A percentile compares a stretch with the other conserved stretches of the same genome.
These are phyloP conservation scores for Thymelicus lineola DNA, from an alignment of 2,888 invertebrate species.

Conservation along the genomic window DNA sequence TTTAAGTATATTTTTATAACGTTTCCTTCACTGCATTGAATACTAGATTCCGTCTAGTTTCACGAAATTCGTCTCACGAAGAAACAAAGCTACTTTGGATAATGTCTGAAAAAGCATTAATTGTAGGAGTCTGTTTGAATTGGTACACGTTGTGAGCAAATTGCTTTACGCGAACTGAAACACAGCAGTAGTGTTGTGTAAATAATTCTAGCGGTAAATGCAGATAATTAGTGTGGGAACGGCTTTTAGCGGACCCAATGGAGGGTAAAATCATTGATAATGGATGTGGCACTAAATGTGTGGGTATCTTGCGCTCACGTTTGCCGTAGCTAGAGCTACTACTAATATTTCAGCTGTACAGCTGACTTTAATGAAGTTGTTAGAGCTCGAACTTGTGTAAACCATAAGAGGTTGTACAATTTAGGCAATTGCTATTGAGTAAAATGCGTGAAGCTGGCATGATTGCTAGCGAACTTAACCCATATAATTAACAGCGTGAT, in stretches of 20 bases:
- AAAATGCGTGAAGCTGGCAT: no score
- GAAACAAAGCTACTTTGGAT: no score
- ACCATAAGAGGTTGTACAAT: no score
- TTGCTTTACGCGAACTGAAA: constrained; percentile 23
- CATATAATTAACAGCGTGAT: no score
- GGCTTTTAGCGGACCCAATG: constrained; percentile 56
- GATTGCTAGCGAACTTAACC: no score
- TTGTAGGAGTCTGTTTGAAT: constrained; percentile 12
- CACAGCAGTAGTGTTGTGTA: constrained; percentile 32
- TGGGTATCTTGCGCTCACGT: constrained; percentile 6
- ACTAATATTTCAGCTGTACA: neutral
- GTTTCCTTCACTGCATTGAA: no score
- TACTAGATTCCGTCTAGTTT: no score
- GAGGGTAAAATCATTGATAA: constrained; percentile 54
- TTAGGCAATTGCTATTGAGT: no score
- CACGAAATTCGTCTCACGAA: no score
- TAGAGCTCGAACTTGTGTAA: no score
- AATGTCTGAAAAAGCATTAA: neutral
- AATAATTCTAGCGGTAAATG: constrained; percentile 55
- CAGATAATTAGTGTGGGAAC: constrained; percentile 63
- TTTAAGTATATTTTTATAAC: no score
- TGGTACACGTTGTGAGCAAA: constrained; percentile 15
- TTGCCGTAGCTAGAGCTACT: neutral
- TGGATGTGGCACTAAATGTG: constrained; percentile 38
- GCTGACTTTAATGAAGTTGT: no score